Evolutionary conservation across 2,797 vertebrate genomes (phyloP).

Genomic region (Pangasius sanitwongsei): DNA sequence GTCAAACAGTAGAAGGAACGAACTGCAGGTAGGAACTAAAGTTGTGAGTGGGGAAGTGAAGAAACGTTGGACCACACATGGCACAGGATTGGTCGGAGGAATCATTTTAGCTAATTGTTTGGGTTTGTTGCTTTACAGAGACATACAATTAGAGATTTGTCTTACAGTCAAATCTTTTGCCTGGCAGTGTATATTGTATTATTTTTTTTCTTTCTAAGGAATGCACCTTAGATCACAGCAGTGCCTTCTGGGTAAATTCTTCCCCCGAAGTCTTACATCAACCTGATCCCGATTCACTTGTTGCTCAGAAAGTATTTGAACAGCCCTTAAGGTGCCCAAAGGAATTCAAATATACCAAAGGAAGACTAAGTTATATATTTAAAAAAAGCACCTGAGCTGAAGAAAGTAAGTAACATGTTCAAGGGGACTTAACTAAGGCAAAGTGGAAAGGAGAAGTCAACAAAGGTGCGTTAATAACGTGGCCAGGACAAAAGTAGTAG

Average conservation of each 20-base stretch:
- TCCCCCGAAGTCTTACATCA: conserved; percentile 6
- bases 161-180: neutral
- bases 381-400: neutral
- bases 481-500: conserved; percentile 41
- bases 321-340: neutral
- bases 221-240: neutral
- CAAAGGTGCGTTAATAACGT: neutral
- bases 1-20: neutral
- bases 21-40: neutral
- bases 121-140: neutral
- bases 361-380: neutral
- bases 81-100: neutral
- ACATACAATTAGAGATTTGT: neutral
- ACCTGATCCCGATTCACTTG: neutral
- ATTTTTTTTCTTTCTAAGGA: neutral
- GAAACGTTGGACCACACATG: neutral
- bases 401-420: neutral
- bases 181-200: neutral
- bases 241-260: conserved; percentile 14
- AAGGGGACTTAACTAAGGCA: neutral
- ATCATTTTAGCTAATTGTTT: neutral
- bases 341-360: neutral
- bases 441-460: conserved; percentile 7
- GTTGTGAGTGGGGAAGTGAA: neutral
- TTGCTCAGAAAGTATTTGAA: neutral